A percentile compares a stretch with the other conserved stretches of the same genome.
Evolutionary conservation across 1,140 invertebrate genomes (phyloP).

Genomic region (Whitmania pigra): DNA sequence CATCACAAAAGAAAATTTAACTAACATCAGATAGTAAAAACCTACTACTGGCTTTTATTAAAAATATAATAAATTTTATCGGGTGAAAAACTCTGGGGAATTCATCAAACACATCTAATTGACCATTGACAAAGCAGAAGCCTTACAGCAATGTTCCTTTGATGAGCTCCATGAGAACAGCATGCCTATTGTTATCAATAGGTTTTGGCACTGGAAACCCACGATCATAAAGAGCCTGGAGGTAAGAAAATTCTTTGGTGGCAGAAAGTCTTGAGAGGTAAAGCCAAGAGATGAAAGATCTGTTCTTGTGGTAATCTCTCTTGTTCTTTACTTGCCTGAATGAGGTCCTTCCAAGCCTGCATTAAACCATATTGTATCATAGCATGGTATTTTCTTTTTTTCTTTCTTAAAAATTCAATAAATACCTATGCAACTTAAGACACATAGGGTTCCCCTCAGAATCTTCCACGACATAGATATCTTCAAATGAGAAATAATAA

Average conservation of each 20-base stretch:
- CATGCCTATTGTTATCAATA: slow-evolving; percentile 87
- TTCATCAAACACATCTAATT: not conserved
- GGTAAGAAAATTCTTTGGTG: slow-evolving; percentile 90
- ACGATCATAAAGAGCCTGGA: slow-evolving; percentile 80
- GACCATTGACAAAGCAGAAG: not conserved
- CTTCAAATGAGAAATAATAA: slow-evolving; percentile 42
- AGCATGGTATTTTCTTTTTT: not conserved
- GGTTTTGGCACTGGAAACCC: slow-evolving; percentile 89
- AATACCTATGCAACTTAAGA: slow-evolving; percentile 73
- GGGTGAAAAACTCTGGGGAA: too few species aligned
- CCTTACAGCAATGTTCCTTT: slow-evolving; percentile 48
- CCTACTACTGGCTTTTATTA: too few species aligned
- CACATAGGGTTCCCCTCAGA: slow-evolving; percentile 56
- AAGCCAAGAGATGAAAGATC: slow-evolving; percentile 81
- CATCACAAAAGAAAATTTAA: too few species aligned
- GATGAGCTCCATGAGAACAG: slow-evolving; percentile 88
- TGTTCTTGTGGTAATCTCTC: slow-evolving; percentile 85
- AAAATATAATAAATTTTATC: too few species aligned
- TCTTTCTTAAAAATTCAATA: not conserved
- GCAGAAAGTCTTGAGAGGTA: slow-evolving; percentile 80
- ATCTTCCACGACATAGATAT: slow-evolving; percentile 76
- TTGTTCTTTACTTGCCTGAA: slow-evolving; percentile 94
- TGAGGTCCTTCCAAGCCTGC: slow-evolving; percentile 75
- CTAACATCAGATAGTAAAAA: too few species aligned
- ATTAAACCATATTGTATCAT: not conserved